These are phyloP conservation scores for Sarcophaga subvicina DNA, from an alignment of 2,888 invertebrate genomes.

Conservation along the genomic window DNA sequence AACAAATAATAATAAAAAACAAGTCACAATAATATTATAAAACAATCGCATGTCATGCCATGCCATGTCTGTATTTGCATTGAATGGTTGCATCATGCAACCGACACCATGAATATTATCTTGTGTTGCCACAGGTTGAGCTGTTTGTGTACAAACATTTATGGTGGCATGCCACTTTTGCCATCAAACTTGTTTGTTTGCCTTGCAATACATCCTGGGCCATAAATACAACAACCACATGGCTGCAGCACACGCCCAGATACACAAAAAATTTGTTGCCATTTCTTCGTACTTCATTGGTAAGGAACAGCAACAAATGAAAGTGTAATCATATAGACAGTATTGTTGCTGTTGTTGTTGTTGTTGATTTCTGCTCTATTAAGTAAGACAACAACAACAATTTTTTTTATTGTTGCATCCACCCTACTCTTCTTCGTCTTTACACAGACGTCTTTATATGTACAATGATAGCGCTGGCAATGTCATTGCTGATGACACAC, in stretches of 20 bases:
- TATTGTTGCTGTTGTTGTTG: constrained; percentile 20
- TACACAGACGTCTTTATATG: neutral
- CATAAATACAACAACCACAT: constrained; percentile 56
- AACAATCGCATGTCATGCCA: constrained; percentile 42
- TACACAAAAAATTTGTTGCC: neutral
- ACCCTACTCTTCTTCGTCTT: neutral
- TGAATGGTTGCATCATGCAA: constrained; percentile 50
- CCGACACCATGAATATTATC: constrained; percentile 34
- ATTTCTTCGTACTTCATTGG: neutral
- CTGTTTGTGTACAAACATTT: constrained; percentile 35
- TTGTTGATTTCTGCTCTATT: constrained; percentile 59
- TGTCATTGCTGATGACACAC: neutral
- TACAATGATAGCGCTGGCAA: neutral
- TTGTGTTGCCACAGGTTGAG: constrained; percentile 41
- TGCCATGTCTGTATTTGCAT: constrained; percentile 11
- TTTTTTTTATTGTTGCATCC: constrained; percentile 47
- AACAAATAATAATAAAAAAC: no score
- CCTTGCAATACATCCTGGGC: neutral
- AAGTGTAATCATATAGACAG: neutral
- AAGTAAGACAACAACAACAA: constrained; percentile 38
- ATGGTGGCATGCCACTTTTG: neutral
- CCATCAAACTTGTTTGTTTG: no score
- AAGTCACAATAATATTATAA: neutral
- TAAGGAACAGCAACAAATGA: neutral
- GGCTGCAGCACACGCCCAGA: neutral